A percentile compares a stretch with the other conserved stretches of the same genome.
These are phyloP conservation scores for Mimumesa dahlbomi DNA, from an alignment of 2,888 invertebrate species.

Conservation along the genomic window DNA sequence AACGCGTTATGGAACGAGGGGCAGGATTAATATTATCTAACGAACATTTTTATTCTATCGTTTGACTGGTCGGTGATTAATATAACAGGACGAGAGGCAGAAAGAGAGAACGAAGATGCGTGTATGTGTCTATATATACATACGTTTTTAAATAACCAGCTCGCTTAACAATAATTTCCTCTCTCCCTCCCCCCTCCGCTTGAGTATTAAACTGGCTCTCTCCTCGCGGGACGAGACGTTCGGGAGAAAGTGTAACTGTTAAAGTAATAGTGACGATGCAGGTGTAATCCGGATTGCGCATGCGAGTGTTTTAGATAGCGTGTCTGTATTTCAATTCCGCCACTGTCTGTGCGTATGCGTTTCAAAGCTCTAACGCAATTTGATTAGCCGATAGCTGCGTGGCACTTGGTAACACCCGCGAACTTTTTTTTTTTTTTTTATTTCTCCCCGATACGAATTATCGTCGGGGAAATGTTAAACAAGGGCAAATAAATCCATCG, in stretches of 20 bases:
- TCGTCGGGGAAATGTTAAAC: too few species aligned
- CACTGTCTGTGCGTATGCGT: not conserved
- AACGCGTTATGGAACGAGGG: slow-evolving; percentile 13
- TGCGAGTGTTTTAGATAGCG: slow-evolving; percentile 63
- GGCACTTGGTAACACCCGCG: too few species aligned
- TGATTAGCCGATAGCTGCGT: not conserved
- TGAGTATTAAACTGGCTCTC: not conserved
- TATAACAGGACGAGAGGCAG: slow-evolving; percentile 15
- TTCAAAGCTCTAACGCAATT: not conserved
- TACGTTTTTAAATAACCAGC: slow-evolving; percentile 54
- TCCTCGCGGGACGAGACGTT: slow-evolving; percentile 36
- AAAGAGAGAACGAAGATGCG: slow-evolving; percentile 27
- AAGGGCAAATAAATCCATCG: too few species aligned
- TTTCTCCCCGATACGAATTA: too few species aligned
- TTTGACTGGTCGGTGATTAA: slow-evolving; percentile 20
- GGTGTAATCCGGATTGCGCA: slow-evolving; percentile 78
- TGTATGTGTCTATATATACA: too few species aligned
- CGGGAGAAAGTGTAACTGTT: slow-evolving; percentile 78
- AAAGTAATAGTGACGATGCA: slow-evolving; percentile 77
- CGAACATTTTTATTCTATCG: slow-evolving; percentile 37
- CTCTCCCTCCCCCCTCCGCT: slow-evolving; percentile 10
- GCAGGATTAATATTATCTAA: slow-evolving; percentile 55
- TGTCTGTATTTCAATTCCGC: slow-evolving; percentile 46
- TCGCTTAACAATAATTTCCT: slow-evolving; percentile 64
- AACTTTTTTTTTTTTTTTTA: too few species aligned